Evolutionary conservation across 1,140 invertebrate species (phyloP).

Genomic region (Megalopta genalis): DNA sequence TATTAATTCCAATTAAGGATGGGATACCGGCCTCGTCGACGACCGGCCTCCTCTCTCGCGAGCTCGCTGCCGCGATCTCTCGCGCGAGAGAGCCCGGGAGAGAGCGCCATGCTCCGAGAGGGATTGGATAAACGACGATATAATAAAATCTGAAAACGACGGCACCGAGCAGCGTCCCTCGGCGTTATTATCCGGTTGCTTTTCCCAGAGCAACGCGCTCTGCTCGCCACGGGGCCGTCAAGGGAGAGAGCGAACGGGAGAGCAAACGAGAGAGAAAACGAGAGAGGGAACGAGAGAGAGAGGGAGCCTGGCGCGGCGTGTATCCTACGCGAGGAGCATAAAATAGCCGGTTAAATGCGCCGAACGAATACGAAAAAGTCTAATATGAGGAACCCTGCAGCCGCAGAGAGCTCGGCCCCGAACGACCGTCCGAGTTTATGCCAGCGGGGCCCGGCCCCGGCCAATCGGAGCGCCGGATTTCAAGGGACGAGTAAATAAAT

Average conservation of each 20-base stretch:
- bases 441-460: constrained; percentile 30
- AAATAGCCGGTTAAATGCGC: constrained; percentile 66
- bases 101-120: constrained; percentile 6
- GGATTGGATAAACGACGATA: constrained; percentile 50
- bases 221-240: constrained; percentile 5
- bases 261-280: not conserved
- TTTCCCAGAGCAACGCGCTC: constrained; percentile 30
- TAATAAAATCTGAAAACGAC: constrained; percentile 75
- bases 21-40: constrained; percentile 13
- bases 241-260: too few species aligned
- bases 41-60: too few species aligned
- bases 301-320: not conserved
- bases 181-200: constrained; percentile 70
- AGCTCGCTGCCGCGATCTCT: not conserved
- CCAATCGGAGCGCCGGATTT: constrained; percentile 59
- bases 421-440: constrained; percentile 59
- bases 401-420: constrained; percentile 9
- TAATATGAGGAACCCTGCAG: constrained; percentile 55
- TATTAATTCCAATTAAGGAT: constrained; percentile 63
- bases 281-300: constrained; percentile 17
- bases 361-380: constrained; percentile 64
- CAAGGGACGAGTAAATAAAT: constrained; percentile 64
- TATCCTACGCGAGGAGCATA: constrained; percentile 56
- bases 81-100: not conserved
- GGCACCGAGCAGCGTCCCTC: constrained; percentile 62